Evolutionary conservation across 2,888 invertebrate genomes (phyloP), one percentile per base, ranked within the genome.

Genomic region (Lycia hirtaria): DNA sequence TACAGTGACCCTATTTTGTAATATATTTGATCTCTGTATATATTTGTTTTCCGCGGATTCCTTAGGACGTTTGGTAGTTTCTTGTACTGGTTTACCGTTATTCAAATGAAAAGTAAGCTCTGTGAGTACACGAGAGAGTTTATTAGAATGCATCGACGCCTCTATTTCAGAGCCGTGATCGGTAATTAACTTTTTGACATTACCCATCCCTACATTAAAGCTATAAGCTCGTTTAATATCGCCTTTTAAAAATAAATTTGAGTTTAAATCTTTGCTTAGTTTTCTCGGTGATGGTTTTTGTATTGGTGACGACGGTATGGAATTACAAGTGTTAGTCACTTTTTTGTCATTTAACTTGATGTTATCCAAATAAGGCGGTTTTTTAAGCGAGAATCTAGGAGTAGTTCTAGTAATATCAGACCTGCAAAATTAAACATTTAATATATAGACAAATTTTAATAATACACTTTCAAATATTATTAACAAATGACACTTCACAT

Each of bases 341-440:
- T 62, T 47, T 56, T 65, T 61, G 38, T 45, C 58, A 47, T 62
- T 57, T 32, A 61, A 65, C 57, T 61, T 52, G 50, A 44, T 24
- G n/a, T 12, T 17, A 22, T 45, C 50, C 38, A 50, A 50, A 61
- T 52, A 72, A 74, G 75, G 75, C 50, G 65, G 54, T 54, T 58
- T 56, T 62, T 73, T 69, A 61, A 55, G 72, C 72, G 52, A 55
- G 43, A 63, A 57, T 64, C 56, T 60, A 60, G 69, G 44, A 54
- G 65, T 54, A 50, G 58, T 50, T 60, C 56, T 64, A 65, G 51
- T 17, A 26, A 24, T 41, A 33, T 62, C 32, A 63, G 41, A 66
- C 70, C 78, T 78, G 78, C 62, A 78, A 78, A 73, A 76, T 64
- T 62, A 76, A 76, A 67, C 32, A 61, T 51, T 24, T n/a, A n/a